phyloP scores from a whole-genome alignment of 2,888 invertebrate genomes.

The Timema cristinae region DNA sequence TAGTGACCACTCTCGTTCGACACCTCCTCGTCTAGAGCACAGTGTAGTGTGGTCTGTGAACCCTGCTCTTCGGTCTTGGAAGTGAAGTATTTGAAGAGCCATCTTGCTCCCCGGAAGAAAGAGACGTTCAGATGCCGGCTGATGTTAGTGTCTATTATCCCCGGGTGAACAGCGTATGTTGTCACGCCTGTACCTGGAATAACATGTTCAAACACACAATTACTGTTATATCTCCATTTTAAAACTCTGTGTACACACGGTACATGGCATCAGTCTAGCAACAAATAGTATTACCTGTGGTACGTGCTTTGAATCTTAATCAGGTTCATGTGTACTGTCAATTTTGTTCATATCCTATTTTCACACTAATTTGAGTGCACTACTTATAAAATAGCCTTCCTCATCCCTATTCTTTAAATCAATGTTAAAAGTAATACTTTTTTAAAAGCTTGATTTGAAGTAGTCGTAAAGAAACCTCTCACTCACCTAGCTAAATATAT shows the following conservation, averaged over 20 bases:
- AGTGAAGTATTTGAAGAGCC: conserved; percentile 41
- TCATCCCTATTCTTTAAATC: too few relatives aligned
- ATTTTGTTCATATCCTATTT: too few relatives aligned
- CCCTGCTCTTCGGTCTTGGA: conserved; percentile 42
- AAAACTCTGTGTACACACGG: too few relatives aligned
- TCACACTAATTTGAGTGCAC: too few relatives aligned
- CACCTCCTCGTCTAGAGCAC: conserved; percentile 44
- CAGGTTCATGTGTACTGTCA: too few relatives aligned
- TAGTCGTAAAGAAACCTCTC: too few relatives aligned
- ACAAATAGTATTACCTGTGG: neutral
- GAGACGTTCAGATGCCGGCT: conserved; percentile 57
- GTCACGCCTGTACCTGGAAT: conserved; percentile 27
- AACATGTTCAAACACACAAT: neutral
- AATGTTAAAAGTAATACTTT: too few relatives aligned
- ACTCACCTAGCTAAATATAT: too few relatives aligned
- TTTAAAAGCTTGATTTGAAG: too few relatives aligned
- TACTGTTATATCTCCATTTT: too few relatives aligned
- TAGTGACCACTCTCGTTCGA: conserved; percentile 47
- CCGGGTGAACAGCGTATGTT: conserved; percentile 29
- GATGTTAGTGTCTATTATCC: conserved; percentile 53
- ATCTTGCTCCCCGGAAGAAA: conserved; percentile 49
- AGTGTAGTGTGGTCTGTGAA: conserved; percentile 48
- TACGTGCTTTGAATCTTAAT: too few relatives aligned
- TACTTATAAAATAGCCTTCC: too few relatives aligned
- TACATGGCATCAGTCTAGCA: neutral